A percentile compares a stretch with the other conserved stretches of the same genome.
Evolutionary conservation across 2,797 vertebrate genomes (phyloP).

Genomic region (Balearica regulorum): DNA sequence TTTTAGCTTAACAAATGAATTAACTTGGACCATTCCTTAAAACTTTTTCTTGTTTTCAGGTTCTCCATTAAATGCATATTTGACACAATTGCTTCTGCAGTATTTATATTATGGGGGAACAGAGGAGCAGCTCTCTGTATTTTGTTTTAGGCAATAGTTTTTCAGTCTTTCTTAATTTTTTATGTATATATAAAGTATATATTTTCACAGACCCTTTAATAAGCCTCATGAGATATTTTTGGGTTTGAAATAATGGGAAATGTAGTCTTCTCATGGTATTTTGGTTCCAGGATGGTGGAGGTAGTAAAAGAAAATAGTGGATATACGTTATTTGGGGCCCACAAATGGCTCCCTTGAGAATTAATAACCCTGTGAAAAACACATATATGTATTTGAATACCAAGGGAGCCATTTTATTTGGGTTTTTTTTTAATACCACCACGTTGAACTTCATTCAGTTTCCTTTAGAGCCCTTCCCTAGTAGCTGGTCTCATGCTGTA

Average conservation of each 20-base stretch:
- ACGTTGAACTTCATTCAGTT: neutral
- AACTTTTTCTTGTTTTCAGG: neutral
- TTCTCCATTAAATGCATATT: neutral
- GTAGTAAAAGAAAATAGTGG: conserved; percentile 19
- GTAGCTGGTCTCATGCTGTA: no score
- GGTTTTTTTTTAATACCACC: neutral
- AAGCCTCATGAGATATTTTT: neutral
- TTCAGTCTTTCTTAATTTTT: neutral
- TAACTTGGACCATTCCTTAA: fast-evolving
- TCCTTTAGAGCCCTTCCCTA: neutral
- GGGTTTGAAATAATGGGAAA: conserved; percentile 27
- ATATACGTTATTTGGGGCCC: neutral
- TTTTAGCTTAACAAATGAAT: neutral
- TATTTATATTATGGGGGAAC: neutral
- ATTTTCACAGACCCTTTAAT: conserved; percentile 36
- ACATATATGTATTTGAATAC: neutral
- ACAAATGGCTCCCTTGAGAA: conserved; percentile 18
- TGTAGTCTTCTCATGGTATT: conserved; percentile 12
- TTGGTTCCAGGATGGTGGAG: conserved; percentile 1
- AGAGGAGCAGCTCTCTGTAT: neutral
- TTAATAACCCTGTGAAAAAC: neutral
- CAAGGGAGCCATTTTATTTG: neutral
- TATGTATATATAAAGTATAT: neutral
- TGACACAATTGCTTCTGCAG: neutral
- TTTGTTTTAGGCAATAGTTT: neutral